Conservation (phyloP, 2,113 vertebrate genomes). For the Astur gentilis region DNA sequence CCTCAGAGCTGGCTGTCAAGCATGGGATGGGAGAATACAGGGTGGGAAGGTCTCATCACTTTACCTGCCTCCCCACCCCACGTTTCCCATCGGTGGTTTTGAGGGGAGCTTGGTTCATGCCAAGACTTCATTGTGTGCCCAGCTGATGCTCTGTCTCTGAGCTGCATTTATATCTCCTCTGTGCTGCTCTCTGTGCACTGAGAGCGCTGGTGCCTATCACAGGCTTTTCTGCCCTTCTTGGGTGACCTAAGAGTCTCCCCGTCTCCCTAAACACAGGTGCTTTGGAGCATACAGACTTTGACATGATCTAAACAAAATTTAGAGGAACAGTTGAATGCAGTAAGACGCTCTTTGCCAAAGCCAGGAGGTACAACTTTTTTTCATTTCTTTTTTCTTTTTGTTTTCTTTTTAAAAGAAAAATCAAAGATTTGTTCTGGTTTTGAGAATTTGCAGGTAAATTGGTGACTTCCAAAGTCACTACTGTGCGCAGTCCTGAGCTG, state of each 20-base stretch:
- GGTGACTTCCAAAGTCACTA: not conserved
- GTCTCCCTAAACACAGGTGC: not conserved
- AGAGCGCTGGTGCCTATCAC: accelerated
- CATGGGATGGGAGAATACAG: not conserved
- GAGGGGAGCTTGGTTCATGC: not conserved
- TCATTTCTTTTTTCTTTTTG: not conserved
- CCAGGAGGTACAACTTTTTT: not conserved
- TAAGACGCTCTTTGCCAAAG: not conserved
- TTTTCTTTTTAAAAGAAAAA: not conserved
- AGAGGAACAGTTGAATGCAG: not conserved
- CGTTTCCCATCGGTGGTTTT: not conserved
- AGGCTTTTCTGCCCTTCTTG: not conserved
- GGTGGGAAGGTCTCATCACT: not conserved
- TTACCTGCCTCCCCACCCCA: not conserved
- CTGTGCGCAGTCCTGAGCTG: not conserved
- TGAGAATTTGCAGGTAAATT: not conserved
- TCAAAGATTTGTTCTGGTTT: not conserved
- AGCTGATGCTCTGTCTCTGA: not conserved
- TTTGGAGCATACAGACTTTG: not conserved
- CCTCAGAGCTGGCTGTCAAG: not conserved
- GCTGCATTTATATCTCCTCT: not conserved
- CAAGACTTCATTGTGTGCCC: not conserved
- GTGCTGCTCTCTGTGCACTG: not conserved
- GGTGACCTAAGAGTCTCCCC: too few relatives aligned
- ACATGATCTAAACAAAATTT: not conserved